Evolutionary conservation across 1,140 invertebrate species (phyloP), one percentile per base, ranked within the genome.

Genomic region (Zophobas morio): DNA sequence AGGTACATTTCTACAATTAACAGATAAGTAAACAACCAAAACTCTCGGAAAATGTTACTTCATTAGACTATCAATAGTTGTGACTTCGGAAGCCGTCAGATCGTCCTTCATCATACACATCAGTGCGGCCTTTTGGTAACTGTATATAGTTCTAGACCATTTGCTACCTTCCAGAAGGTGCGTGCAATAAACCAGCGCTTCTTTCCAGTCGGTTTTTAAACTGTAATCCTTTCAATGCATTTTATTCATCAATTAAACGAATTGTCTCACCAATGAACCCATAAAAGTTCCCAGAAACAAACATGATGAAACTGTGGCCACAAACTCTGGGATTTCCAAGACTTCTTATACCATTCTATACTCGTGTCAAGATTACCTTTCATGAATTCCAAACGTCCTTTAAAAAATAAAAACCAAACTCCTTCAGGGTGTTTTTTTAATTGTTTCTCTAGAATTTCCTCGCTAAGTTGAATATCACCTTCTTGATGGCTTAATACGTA

Each of bases 271-370:
- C 92, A 91, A 83, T 96, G 90, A 4, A 94, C 91, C 96, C 96
- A 99, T 88, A 97, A 92, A 34, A 98, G 88, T 87, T 99, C 97
- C 98, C 97, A 99, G 86, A 93, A 98, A 85, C 96, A 98, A 0
- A 99, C 85, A 86, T 98, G 96, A 87, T 98, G 96, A 86, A 99
- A 98, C 84, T 99, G 97, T 1, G 93, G 91, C 96, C 97, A 99
- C 4, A 94, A 88, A 77, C 92, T 86, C 84, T 98, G 96, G 6
- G 94, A 95, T 60, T 94, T 91, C 88, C 96, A 94, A 0, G 96
- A 96, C 79, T 91, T 92, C 51, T 92, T 92, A 86, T 97, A 98
- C 88, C 92, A 96, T 0, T 88, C 84, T 56, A 95, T 91, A 1
- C 95, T 92, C 36, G 91, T 88, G 54, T 93, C 90, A 74, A 98